Percentiles rank a stretch among this genome's conserved stretches.
Evolutionary conservation across 2,888 invertebrate species (phyloP).

Genomic region (Gnatocerus cornutus): DNA sequence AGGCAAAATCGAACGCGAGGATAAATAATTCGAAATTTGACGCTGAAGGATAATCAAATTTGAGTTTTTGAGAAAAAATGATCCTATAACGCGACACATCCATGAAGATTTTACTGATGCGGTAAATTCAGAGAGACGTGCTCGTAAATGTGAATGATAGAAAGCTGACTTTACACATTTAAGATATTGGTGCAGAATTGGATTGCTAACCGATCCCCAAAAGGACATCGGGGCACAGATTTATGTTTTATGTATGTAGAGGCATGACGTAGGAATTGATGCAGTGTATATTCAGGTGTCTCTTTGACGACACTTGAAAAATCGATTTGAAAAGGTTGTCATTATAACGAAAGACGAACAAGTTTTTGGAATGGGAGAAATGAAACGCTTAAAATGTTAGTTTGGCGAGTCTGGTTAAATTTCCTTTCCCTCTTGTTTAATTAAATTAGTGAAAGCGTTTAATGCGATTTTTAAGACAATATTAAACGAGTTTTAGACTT

Average conservation of each 20-base stretch:
- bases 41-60: slow-evolving; percentile 5
- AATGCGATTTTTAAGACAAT: slow-evolving; percentile 21
- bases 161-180: slow-evolving; percentile 52
- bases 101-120: slow-evolving; percentile 32
- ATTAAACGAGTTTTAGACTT: slow-evolving; percentile 24
- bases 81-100: slow-evolving; percentile 20
- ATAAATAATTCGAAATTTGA: not conserved
- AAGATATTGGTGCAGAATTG: slow-evolving; percentile 49
- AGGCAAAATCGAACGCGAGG: too few species aligned
- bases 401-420: slow-evolving; percentile 11
- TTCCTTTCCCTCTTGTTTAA: slow-evolving; percentile 20
- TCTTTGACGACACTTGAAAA: not conserved
- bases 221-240: slow-evolving; percentile 44
- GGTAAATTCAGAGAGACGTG: slow-evolving; percentile 40
- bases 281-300: slow-evolving; percentile 25
- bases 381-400: slow-evolving; percentile 3
- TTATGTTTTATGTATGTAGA: slow-evolving; percentile 49
- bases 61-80: slow-evolving; percentile 9
- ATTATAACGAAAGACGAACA: not conserved
- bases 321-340: slow-evolving; percentile 11
- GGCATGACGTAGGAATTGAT: slow-evolving; percentile 32
- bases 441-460: slow-evolving; percentile 32
- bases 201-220: slow-evolving; percentile 46
- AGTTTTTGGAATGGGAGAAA: slow-evolving; percentile 3
- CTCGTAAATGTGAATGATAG: slow-evolving; percentile 49